Evolutionary conservation across 2,888 invertebrate species (phyloP).

Genomic region (Odontomyia ornata): DNA sequence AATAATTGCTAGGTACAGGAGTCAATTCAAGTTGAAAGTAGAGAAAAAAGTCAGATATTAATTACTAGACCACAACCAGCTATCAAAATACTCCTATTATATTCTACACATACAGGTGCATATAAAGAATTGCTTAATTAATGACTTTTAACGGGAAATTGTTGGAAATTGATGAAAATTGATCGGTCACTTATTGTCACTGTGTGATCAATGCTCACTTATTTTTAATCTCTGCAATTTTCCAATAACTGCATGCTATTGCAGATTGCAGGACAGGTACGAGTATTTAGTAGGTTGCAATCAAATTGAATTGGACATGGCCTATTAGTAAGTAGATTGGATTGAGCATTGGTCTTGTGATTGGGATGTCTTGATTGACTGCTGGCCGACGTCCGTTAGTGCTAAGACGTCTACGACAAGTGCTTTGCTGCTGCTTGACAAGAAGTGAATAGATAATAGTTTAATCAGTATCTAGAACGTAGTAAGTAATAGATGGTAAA

Average conservation of each 20-base stretch:
- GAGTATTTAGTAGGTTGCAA: not conserved
- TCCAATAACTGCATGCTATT: not conserved
- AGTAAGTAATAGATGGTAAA: not conserved
- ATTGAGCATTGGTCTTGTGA: not conserved
- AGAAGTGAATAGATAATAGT: conserved; percentile 5
- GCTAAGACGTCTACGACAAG: not conserved
- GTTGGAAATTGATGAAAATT: conserved; percentile 1
- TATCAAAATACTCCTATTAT: not conserved
- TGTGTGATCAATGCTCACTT: not conserved
- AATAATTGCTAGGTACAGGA: not conserved
- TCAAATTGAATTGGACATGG: not conserved
- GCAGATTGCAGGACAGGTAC: not conserved
- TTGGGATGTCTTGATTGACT: not conserved
- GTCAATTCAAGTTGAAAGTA: not conserved
- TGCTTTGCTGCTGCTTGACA: not conserved
- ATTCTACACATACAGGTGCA: not conserved
- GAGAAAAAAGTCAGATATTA: not conserved
- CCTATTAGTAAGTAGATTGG: not conserved
- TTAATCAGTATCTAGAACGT: conserved; percentile 9
- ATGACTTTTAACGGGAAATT: not conserved
- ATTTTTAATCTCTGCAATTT: not conserved
- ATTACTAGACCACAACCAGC: not conserved
- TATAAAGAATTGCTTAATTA: not conserved
- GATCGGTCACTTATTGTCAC: not conserved
- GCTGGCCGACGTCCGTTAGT: not conserved